These are phyloP conservation scores for Oceanites oceanicus DNA, from an alignment of 2,113 vertebrate species.

Conservation along the genomic window DNA sequence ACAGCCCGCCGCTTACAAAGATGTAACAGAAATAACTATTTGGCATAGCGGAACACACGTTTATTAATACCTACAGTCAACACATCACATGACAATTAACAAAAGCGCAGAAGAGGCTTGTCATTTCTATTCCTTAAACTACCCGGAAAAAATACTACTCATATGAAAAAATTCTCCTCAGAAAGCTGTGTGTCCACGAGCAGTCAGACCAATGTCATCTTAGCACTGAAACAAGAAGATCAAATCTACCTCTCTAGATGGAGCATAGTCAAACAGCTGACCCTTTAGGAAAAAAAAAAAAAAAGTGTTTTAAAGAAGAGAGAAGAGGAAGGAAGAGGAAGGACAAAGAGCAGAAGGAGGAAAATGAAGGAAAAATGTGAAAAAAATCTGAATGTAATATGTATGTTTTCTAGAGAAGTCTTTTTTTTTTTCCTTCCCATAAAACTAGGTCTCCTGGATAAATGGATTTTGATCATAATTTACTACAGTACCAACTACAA, in stretches of 20 bases:
- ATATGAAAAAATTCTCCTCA: not conserved
- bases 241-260: not conserved
- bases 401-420: not conserved
- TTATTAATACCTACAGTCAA: not conserved
- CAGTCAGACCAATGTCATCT: not conserved
- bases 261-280: not conserved
- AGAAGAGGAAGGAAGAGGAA: not conserved
- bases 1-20: not conserved
- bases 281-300: fast-evolving
- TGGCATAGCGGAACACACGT: not conserved
- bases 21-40: not conserved
- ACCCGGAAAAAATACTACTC: not conserved
- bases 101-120: not conserved
- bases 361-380: not conserved
- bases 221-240: not conserved
- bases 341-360: not conserved
- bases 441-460: not conserved
- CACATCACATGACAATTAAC: fast-evolving
- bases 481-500: conserved; percentile 29
- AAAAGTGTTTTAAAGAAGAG: not conserved
- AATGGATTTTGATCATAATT: conserved; percentile 44
- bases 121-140: not conserved
- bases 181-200: not conserved
- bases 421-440: not conserved
- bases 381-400: not conserved